phyloP scores from a whole-genome alignment of 2,113 vertebrate genomes.

The Chionomys nivalis region DNA sequence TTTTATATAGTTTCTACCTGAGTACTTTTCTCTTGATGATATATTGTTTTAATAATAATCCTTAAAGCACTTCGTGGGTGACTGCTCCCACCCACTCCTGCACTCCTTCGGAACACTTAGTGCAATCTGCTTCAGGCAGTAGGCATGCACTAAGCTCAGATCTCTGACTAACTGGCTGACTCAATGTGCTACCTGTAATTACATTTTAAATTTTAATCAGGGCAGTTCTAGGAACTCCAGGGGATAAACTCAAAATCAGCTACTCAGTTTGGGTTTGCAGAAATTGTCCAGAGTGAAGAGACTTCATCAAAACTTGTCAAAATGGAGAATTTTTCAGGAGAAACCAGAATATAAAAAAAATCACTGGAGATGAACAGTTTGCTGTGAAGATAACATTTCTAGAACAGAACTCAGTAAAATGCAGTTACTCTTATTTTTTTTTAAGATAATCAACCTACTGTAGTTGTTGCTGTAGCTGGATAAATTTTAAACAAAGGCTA shows the following conservation, averaged over 20 bases:
- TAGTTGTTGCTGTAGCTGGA: slow-evolving; percentile 10
- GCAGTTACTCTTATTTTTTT: slow-evolving; percentile 47
- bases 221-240: slow-evolving; percentile 71
- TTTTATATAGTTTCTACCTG: slow-evolving; percentile 57
- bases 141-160: slow-evolving; percentile 55
- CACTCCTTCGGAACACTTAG: slow-evolving; percentile 75
- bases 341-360: slow-evolving; percentile 70
- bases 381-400: slow-evolving; percentile 61
- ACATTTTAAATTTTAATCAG: slow-evolving; percentile 77
- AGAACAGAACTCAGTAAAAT: slow-evolving; percentile 32
- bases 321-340: slow-evolving; percentile 71
- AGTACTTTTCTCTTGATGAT: slow-evolving; percentile 65
- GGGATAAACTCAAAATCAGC: slow-evolving; percentile 73
- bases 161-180: slow-evolving; percentile 78
- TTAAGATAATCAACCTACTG: slow-evolving; percentile 40
- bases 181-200: slow-evolving; percentile 79
- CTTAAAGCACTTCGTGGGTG: slow-evolving; percentile 67
- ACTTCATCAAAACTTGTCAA: slow-evolving; percentile 77
- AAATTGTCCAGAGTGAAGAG: slow-evolving; percentile 77
- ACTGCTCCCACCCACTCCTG: slow-evolving; percentile 70
- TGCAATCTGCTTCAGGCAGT: slow-evolving; percentile 62
- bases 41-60: slow-evolving; percentile 78
- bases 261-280: slow-evolving; percentile 71
- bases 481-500: slow-evolving; percentile 40
- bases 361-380: slow-evolving; percentile 71